phyloP scores from a whole-genome alignment of 2,113 vertebrate species.

The Ceyx margarethae region DNA sequence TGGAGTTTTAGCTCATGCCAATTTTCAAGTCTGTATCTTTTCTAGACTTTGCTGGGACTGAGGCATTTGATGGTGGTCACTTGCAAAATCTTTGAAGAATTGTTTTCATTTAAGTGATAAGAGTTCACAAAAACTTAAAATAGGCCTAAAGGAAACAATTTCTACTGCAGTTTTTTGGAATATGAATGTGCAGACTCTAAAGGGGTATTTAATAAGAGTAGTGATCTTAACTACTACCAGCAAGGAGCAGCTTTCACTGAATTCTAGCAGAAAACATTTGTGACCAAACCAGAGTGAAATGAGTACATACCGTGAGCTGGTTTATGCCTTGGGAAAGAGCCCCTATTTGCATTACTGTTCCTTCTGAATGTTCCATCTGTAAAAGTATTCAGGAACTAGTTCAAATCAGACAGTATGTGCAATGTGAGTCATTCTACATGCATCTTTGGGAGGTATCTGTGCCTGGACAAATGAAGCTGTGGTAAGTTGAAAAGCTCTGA shows the following conservation, averaged over 20 bases:
- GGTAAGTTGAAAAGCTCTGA: background rate
- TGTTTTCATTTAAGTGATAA: background rate
- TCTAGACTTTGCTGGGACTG: background rate
- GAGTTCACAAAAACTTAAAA: background rate
- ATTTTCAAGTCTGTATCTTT: background rate
- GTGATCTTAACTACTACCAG: background rate
- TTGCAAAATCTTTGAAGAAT: background rate
- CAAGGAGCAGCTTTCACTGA: background rate
- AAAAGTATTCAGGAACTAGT: conserved; percentile 75
- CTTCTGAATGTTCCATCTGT: conserved; percentile 88
- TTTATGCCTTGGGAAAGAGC: conserved; percentile 91
- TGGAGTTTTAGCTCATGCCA: background rate
- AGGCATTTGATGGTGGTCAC: background rate
- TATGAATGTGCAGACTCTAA: background rate
- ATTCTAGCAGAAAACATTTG: background rate
- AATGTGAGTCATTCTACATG: conserved; percentile 9
- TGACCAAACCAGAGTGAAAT: background rate
- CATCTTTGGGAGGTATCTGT: background rate
- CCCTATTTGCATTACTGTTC: conserved; percentile 86
- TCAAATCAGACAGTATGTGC: conserved; percentile 56
- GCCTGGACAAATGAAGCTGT: background rate
- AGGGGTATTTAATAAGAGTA: background rate
- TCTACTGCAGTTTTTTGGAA: background rate
- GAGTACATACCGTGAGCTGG: conserved; percentile 86
- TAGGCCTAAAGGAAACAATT: background rate